Base-by-base conservation (phyloP, 2,797 vertebrate genomes). In the Babyrousa celebensis region DNA sequence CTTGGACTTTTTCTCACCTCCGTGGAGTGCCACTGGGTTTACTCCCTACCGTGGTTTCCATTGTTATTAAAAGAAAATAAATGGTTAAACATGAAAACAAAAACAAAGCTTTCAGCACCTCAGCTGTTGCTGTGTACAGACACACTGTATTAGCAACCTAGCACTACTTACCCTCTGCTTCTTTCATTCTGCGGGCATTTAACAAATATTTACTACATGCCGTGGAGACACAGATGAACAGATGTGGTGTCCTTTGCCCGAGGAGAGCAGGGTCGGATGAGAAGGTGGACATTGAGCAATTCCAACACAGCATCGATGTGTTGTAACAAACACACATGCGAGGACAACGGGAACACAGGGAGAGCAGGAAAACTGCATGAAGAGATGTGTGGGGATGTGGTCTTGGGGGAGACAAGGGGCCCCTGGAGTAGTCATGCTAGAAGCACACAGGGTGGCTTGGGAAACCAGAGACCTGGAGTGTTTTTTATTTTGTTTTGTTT, bases 11-110 rank as follows among this genome's bases (percentile, higher is more conserved):
- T 88, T 52, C 52, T 29, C 36, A 48, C 18, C 36, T 43, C 62
- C 52, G 11, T 32, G 52, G 23, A 78, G 36, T 32, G 43, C 43
- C 58, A 11, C 58, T 20, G 60, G 68, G 29, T 20, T 65, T n/a
- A 40, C 21, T 67, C 58, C 75, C 67, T 10, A 5, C 29, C 21
- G 32, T 11, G 40, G 29, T 87, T 94, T 82, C 20, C 75, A 20
- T 83, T 72, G 70, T 43, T 74, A 92, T 78, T 88, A 32, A 75
- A 77, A 89, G 12, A 23, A 65, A 56, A 65, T 70, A 77, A 77
- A 62, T 62, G 79, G 84, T 82, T 79, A 91, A 90, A 85, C 80
- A 94, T 36, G 63, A 92, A 96, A 96, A 65, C 74, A 58, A 84
- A 85, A 96, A 74, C 78, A 95, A 93, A 92, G 87, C 85, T 87